phyloP scores from a whole-genome alignment of 2,113 vertebrate species.

The Cichladusa arquata region DNA sequence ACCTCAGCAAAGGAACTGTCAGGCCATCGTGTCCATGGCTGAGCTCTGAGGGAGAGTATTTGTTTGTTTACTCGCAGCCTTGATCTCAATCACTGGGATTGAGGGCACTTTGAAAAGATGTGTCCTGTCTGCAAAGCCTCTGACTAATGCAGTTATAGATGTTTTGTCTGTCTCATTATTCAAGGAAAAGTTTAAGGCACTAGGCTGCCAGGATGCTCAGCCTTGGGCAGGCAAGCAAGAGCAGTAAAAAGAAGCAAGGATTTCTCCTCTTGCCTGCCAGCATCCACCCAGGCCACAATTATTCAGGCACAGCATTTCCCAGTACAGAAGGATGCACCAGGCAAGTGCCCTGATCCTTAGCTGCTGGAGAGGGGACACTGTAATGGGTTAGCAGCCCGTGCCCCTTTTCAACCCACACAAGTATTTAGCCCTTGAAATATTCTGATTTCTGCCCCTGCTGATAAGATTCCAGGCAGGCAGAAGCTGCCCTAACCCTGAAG shows the following conservation, averaged over 20 bases:
- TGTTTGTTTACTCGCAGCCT: neutral
- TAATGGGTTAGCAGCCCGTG: neutral
- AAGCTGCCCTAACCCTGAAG: slow-evolving; percentile 4
- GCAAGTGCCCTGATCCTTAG: neutral
- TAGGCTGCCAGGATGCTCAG: neutral
- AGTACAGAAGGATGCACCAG: neutral
- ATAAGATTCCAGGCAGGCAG: slow-evolving; percentile 20
- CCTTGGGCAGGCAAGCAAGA: slow-evolving; percentile 6
- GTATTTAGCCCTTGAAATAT: slow-evolving; percentile 31
- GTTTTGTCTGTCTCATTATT: slow-evolving; percentile 3
- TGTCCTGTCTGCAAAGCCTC: neutral
- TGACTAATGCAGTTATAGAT: neutral
- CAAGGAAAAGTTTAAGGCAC: neutral
- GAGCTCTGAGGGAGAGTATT: neutral
- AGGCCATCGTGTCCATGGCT: neutral
- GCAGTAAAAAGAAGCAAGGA: neutral
- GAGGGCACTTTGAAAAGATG: neutral
- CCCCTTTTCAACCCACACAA: slow-evolving; percentile 43
- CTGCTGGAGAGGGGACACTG: neutral
- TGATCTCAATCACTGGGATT: neutral
- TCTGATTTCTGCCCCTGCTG: neutral
- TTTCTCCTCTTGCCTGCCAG: neutral
- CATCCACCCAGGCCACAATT: slow-evolving; percentile 18
- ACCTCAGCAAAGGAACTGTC: neutral
- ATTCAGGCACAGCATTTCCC: neutral